Evolutionary conservation across 2,113 vertebrate species (phyloP), one percentile per base, ranked within the genome.

Genomic region (Phoenicopterus ruber): DNA sequence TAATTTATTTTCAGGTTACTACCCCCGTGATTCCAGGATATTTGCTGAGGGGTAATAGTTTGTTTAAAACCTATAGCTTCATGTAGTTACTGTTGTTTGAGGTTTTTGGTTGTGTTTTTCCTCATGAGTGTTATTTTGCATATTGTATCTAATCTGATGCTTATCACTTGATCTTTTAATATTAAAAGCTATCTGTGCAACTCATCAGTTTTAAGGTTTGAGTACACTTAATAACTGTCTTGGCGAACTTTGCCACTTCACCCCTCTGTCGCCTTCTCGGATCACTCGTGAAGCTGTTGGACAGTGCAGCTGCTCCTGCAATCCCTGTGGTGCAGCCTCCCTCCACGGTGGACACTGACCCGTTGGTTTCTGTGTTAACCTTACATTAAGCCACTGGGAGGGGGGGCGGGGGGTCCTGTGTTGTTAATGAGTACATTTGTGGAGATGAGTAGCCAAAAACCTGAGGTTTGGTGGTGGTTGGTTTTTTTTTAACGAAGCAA

Each of bases 361-460:
- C 49, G 86, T 47, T 20, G 67, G 20, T 65, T 83, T 77, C 67
- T 1, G 0, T 24, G 7, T 57, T 61, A 42, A n/a, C 54, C 47
- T 52, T 28, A 3, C 9, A 7, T 40, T 16, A 40, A n/a, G 40
- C 10, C 19, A 16, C 34, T 34, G 9, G 6, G 32, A 29, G 17
- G 8, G 3, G 17, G 5, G 2, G 9, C 15, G 42, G 42, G 12
- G 1, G 9, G 11, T 49, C 20, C 66, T 40, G 3, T 32, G 17
- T 24, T 66, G 13, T 71, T 78, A 42, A 26, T 20, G 28, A 62
- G 55, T 32, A 10, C 2, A 0, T 65, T 70, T 24, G 44, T 77
- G 55, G 59, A 77, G 22, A 69, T 3, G 1, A 82, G 73, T 15
- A 78, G 57, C 78, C 3, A 3, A 28, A 91, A 67, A 21, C 6